These are phyloP conservation scores for Neofelis nebulosa DNA, from an alignment of 2,113 vertebrate genomes.

Conservation along the genomic window DNA sequence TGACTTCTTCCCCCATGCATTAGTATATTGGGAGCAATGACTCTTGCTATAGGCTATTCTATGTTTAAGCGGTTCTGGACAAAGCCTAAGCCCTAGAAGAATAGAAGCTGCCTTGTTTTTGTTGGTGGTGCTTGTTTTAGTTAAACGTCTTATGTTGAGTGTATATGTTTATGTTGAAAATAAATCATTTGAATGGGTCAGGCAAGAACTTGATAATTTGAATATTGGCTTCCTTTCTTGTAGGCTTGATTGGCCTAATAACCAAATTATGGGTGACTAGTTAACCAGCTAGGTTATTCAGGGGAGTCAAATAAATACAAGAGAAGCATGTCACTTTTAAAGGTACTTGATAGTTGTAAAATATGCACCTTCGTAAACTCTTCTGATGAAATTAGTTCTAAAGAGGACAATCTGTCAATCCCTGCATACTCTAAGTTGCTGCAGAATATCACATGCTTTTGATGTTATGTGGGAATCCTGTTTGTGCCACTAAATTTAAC, in stretches of 20 bases:
- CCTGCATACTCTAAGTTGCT: not conserved
- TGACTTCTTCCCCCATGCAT: not conserved
- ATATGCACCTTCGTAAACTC: not conserved
- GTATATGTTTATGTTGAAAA: not conserved
- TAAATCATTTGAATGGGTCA: not conserved
- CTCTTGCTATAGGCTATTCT: not conserved
- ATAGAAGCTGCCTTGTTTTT: not conserved
- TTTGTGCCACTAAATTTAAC: not conserved
- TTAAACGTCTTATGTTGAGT: not conserved
- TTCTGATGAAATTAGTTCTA: not conserved
- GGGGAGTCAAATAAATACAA: not conserved
- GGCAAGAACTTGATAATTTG: not conserved
- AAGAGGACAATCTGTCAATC: not conserved
- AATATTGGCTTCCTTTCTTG: not conserved
- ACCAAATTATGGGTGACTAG: not conserved
- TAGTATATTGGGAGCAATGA: not conserved
- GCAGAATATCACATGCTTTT: not conserved
- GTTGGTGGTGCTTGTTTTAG: not conserved
- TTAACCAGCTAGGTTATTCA: not conserved
- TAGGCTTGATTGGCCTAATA: too few relatives aligned
- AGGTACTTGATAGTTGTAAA: not conserved
- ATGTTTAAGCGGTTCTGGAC: not conserved
- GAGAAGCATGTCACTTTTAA: not conserved
- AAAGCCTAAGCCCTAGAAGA: not conserved
- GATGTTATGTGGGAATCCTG: not conserved